phyloP scores from a whole-genome alignment of 2,797 vertebrate species.

The Syndactyla subalaris region DNA sequence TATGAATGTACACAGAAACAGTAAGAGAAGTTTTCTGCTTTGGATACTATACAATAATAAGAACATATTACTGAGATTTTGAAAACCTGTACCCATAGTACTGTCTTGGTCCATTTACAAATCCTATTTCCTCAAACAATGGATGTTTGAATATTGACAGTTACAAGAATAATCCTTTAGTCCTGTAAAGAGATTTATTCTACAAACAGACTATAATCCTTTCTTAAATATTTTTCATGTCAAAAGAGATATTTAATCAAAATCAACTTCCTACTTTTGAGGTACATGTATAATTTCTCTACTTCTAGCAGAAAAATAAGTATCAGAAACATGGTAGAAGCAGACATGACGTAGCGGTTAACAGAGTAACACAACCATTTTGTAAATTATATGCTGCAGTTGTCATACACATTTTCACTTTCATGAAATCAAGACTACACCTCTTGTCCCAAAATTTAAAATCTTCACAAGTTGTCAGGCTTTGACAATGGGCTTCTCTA shows the following conservation, averaged over 20 bases:
- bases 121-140: not conserved
- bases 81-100: not conserved
- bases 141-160: not conserved
- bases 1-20: not conserved
- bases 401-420: slow-evolving; percentile 55
- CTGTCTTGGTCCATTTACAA: not conserved
- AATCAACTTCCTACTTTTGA: not conserved
- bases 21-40: not conserved
- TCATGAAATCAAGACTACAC: not conserved
- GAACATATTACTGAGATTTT: not conserved
- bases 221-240: not conserved
- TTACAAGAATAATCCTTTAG: not conserved
- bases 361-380: not conserved
- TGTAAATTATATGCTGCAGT: slow-evolving; percentile 8
- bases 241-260: not conserved
- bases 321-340: not conserved
- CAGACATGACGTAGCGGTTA: not conserved
- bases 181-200: not conserved
- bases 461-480: slow-evolving; percentile 12
- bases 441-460: slow-evolving; percentile 19
- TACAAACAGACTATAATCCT: not conserved
- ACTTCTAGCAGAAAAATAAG: not conserved
- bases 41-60: not conserved
- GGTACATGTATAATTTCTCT: not conserved
- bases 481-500: slow-evolving; percentile 27